Conservation (phyloP, 2,113 vertebrate genomes). For the Dasyurus viverrinus region DNA sequence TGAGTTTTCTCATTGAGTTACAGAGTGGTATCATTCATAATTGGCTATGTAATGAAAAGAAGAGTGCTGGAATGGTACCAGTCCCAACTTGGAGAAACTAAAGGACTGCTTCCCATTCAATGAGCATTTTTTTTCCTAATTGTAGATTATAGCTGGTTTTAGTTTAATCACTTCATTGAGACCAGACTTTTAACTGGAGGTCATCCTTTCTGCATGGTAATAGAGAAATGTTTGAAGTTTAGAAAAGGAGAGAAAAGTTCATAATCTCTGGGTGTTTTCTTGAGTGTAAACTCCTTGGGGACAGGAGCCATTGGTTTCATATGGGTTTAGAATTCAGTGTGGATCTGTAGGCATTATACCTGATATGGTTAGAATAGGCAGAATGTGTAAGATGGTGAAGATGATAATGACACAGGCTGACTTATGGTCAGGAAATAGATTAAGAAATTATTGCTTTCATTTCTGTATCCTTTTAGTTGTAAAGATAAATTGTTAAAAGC, state of each 20-base stretch:
- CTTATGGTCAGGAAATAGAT: conserved; percentile 5
- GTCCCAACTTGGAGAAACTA: not conserved
- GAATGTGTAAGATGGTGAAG: conserved; percentile 1
- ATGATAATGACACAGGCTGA: not conserved
- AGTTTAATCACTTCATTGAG: not conserved
- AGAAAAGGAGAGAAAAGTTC: conserved; percentile 35
- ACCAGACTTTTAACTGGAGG: not conserved
- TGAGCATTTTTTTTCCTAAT: not conserved
- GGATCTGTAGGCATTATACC: not conserved
- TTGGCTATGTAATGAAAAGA: not conserved
- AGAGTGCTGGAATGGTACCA: not conserved
- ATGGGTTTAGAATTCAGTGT: not conserved
- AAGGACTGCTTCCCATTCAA: not conserved
- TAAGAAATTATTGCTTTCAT: conserved; percentile 1
- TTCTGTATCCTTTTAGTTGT: conserved; percentile 36
- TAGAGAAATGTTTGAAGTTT: conserved; percentile 9
- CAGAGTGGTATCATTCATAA: not conserved
- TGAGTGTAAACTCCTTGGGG: not conserved
- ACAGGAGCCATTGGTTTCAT: not conserved
- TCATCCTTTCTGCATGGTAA: not conserved
- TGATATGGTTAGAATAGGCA: not conserved
- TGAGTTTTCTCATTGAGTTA: not conserved
- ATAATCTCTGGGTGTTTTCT: conserved; percentile 3
- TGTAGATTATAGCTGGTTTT: not conserved
- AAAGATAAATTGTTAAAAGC: conserved; percentile 13